Evolutionary conservation across 2,888 invertebrate species (phyloP), one percentile per base, ranked within the genome.

Genomic region (Heliconius hortense): DNA sequence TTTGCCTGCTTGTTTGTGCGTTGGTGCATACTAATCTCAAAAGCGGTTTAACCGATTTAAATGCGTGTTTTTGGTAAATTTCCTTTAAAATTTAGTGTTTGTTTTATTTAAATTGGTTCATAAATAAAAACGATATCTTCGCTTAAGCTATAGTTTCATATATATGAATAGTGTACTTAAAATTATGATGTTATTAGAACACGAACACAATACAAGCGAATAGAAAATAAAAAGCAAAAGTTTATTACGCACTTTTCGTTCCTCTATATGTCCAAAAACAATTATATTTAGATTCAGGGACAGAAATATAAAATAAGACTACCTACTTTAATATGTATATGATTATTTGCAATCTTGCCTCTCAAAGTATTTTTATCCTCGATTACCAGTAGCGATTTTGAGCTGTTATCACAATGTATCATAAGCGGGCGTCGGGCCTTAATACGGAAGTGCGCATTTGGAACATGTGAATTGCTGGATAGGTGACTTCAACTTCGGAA

Each of bases 371-470:
- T 74, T 76, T 73, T 77, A 76, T 48, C 70, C 48, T 68, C 74
- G 69, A 67, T 75, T 77, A 73, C 71, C 70, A 67, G 59, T 62
- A 75, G 73, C 71, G 75, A 78, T 78, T 78, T 78, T 62, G 78
- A 76, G 53, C 56, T 59, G 69, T 75, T 72, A 76, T 78, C 71
- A 74, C 71, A 28, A 74, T 70, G 73, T 75, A 75, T 76, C 70
- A 74, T 67, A 64, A 74, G 68, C 76, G 73, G 75, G 76, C 79
- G 77, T 77, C 77, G 79, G 78, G 76, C 62, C 80, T 85, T 88
- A 88, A 88, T 87, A 84, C 89, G 91, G 90, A 90, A 87, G 87
- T 82, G 81, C 82, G 83, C 84, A 90, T 90, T 90, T 89, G 86
- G 90, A 86, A 82, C 88, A 85, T 83, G 85, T 83, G 85, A 86